Conservation (phyloP, 2,797 vertebrate genomes). For the Echiichthys vipera region DNA sequence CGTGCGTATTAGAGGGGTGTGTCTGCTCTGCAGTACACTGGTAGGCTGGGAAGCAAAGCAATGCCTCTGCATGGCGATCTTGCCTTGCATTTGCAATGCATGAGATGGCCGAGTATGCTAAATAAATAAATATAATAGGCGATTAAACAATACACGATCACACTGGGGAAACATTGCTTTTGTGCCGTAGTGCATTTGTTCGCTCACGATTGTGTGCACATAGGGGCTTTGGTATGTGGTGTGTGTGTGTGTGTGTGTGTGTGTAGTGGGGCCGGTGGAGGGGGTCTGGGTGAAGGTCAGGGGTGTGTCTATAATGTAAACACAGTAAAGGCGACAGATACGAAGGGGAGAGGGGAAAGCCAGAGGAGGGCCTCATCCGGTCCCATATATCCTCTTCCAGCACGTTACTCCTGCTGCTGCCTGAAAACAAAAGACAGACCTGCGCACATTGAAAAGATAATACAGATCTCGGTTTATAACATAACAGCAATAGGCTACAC, state of each 20-base stretch:
- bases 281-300: slow-evolving; percentile 74
- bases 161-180: background rate
- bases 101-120: slow-evolving; percentile 31
- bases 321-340: slow-evolving; percentile 71
- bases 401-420: slow-evolving; percentile 29
- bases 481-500: background rate
- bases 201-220: slow-evolving; percentile 14
- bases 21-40: slow-evolving; percentile 79
- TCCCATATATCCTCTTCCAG: slow-evolving; percentile 59
- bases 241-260: slow-evolving; percentile 2
- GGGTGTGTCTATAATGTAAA: slow-evolving; percentile 79
- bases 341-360: slow-evolving; percentile 54
- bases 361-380: slow-evolving; percentile 64
- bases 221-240: slow-evolving; percentile 37
- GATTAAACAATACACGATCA: slow-evolving; percentile 20
- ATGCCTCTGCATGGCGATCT: slow-evolving; percentile 66
- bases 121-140: too few relatives aligned
- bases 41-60: slow-evolving; percentile 71
- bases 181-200: too few relatives aligned
- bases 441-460: slow-evolving; percentile 4
- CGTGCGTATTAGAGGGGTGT: slow-evolving; percentile 78
- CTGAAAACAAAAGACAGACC: slow-evolving; percentile 33
- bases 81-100: slow-evolving; percentile 65
- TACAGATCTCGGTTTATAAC: background rate
- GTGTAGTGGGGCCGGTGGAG: slow-evolving; percentile 34